These are phyloP conservation scores for Tribolium castaneum DNA, from an alignment of 1,140 invertebrate species.

Conservation along the genomic window DNA sequence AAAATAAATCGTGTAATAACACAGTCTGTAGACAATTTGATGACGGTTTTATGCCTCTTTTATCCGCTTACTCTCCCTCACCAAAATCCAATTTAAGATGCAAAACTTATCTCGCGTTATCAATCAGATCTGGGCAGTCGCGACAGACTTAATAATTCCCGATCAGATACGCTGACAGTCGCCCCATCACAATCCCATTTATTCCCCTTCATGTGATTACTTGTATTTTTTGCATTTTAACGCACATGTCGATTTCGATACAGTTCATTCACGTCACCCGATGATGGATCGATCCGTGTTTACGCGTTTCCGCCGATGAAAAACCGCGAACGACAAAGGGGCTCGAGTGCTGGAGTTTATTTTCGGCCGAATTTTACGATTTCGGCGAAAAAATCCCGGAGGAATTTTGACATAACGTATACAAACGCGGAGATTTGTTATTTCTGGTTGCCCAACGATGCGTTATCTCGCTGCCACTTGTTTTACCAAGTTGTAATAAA, in stretches of 20 bases:
- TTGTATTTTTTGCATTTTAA: not conserved
- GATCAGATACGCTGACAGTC: constrained; percentile 19
- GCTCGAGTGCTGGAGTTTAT: not conserved
- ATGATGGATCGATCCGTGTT: constrained; percentile 7
- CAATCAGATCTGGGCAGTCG: not conserved
- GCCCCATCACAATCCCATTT: not conserved
- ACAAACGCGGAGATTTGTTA: constrained; percentile 2
- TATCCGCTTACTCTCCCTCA: not conserved
- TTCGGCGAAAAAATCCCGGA: not conserved
- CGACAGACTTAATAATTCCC: constrained; percentile 1
- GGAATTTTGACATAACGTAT: constrained; percentile 11
- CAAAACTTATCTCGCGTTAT: not conserved
- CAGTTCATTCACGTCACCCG: not conserved
- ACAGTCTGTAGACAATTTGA: not conserved
- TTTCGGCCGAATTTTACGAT: not conserved
- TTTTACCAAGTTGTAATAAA: constrained; percentile 19
- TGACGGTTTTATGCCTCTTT: not conserved
- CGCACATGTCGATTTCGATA: not conserved
- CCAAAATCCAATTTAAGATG: not conserved
- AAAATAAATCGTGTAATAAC: not conserved
- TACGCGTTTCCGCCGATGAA: not conserved
- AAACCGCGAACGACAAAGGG: constrained; percentile 7
- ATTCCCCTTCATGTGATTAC: not conserved
- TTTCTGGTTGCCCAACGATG: constrained; percentile 5
- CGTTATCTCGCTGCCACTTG: constrained; percentile 18